phyloP scores from a whole-genome alignment of 1,140 invertebrate genomes.

The Neodiprion pinetum region DNA sequence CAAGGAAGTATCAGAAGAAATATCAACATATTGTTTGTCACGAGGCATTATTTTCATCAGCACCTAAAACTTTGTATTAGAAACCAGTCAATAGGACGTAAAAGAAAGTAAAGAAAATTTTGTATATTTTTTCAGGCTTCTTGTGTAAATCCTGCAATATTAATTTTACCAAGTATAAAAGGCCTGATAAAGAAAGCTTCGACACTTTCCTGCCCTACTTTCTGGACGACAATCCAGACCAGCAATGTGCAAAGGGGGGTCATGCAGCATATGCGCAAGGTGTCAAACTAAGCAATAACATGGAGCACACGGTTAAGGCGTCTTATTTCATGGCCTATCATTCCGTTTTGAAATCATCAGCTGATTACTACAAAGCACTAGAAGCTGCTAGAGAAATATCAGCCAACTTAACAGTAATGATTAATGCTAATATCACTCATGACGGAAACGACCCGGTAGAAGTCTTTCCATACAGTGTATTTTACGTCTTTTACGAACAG shows the following conservation, averaged over 20 bases:
- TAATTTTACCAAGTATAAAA: too few species aligned
- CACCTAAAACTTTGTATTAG: background rate
- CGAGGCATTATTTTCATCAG: background rate
- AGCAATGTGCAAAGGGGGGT: slow-evolving; percentile 84
- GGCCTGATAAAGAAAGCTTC: slow-evolving; percentile 72
- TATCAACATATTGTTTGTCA: background rate
- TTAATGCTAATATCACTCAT: slow-evolving; percentile 69
- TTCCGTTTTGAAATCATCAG: slow-evolving; percentile 88
- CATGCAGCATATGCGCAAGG: slow-evolving; percentile 82
- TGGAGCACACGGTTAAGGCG: slow-evolving; percentile 64
- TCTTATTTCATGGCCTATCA: slow-evolving; percentile 97
- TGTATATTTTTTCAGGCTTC: background rate
- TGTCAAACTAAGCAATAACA: slow-evolving; percentile 67
- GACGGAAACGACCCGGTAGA: slow-evolving; percentile 66
- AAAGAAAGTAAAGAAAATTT: too few species aligned
- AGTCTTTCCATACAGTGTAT: slow-evolving; percentile 98
- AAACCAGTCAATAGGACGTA: too few species aligned
- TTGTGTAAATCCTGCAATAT: background rate
- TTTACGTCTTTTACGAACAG: slow-evolving; percentile 99
- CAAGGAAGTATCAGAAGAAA: background rate
- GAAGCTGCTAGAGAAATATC: slow-evolving; percentile 80
- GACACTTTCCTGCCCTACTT: slow-evolving; percentile 86
- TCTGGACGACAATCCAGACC: slow-evolving; percentile 87
- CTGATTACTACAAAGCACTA: slow-evolving; percentile 92
- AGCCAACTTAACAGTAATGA: slow-evolving; percentile 80